Evolutionary conservation across 2,113 vertebrate species (phyloP).

Genomic region (Phrynosoma platyrhinos): DNA sequence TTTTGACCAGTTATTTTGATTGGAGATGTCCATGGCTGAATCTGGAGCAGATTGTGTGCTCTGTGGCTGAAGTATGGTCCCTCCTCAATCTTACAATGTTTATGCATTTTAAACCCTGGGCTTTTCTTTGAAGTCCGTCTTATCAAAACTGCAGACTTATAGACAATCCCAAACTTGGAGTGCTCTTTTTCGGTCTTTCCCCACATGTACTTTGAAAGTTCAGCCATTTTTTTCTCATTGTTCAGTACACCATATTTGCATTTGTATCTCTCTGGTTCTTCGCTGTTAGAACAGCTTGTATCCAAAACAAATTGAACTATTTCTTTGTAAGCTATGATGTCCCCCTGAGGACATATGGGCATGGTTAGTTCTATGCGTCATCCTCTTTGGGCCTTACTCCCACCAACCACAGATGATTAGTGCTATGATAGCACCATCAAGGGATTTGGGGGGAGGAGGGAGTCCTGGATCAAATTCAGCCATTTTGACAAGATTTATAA

Average conservation of each 20-base stretch:
- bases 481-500: slow-evolving; percentile 9
- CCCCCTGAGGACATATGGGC: background rate
- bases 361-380: background rate
- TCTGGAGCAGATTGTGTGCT: background rate
- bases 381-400: background rate
- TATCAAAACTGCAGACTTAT: too few species aligned
- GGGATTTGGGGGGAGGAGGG: background rate
- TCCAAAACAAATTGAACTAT: background rate
- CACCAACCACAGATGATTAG: background rate
- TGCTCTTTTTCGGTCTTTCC: too few species aligned
- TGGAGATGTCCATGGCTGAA: too few species aligned
- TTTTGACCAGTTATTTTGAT: too few species aligned
- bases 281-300: background rate
- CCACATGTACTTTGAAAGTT: background rate
- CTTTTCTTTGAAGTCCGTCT: background rate
- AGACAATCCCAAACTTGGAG: too few species aligned
- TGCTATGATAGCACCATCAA: background rate
- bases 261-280: background rate
- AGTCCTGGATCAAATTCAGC: background rate
- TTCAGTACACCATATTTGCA: background rate
- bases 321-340: background rate
- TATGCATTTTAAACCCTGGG: background rate
- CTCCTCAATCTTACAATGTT: background rate
- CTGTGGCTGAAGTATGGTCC: background rate
- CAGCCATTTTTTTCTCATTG: background rate